Base-by-base conservation (phyloP, 2,888 invertebrate genomes). In the Synanthedon tipuliformis region DNA sequence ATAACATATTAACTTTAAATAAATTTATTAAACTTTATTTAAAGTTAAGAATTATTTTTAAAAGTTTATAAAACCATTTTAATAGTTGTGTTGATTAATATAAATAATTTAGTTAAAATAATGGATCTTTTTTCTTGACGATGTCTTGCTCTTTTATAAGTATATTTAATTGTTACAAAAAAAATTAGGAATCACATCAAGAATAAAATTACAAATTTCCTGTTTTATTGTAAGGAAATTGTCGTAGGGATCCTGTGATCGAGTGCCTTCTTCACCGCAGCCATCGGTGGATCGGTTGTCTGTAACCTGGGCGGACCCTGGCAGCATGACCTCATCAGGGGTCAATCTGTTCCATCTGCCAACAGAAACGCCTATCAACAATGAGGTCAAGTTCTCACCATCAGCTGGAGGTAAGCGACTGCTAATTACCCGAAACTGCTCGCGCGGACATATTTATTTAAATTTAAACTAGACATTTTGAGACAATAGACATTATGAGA, bases 231-330 rank as follows among this genome's bases (percentile, higher is more conserved):
- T 23, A 5, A 23, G 23, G 23, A 23, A 1, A 10, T 10, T 50
- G 12, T 50, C 34, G 3, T 57, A 84, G 84, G 78, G 71, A 34
- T 81, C 82, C 16, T 76, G 64, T 56, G 84, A 84, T 73, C 87
- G 87, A 56, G 90, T 89, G 54, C 90, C 91, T 0, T 76, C 89
- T 1, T 92, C 92, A 0, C 92, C 92, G 1, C 92, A 92, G 71
- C 91, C 92, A 4, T 92, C 92, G 1, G 88, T 91, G 52, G 92
- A 93, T 73, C 89, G 92, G 52, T 82, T 92, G 49, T 93, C 93
- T 11, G 93, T 93, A 55, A 93, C 92, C 50, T 93, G 93, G 87
- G 92, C 92, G 0, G 88, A 89, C 40, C 88, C 88, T 12, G 90
- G 76, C 60, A 83, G 78, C 62, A 85, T 86, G 85, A 67, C 78